A percentile compares a stretch with the other conserved stretches of the same genome.
phyloP scores from a whole-genome alignment of 2,888 invertebrate species.

The Rhopalosiphum nymphaeae region DNA sequence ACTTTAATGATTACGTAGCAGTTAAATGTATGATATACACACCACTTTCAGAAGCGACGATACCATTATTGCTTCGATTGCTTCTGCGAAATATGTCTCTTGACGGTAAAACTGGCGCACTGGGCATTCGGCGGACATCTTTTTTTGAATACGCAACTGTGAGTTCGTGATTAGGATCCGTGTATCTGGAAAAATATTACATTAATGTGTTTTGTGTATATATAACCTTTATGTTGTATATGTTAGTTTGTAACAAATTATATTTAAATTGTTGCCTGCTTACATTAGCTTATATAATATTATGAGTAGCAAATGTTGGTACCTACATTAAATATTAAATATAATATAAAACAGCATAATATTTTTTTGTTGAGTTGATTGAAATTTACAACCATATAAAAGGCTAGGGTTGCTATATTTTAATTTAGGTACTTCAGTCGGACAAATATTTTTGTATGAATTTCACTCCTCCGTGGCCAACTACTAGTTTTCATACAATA shows the following conservation, averaged over 20 bases:
- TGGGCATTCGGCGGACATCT: constrained; percentile 68
- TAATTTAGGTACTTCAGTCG: background rate
- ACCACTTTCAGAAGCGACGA: constrained; percentile 78
- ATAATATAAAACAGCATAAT: background rate
- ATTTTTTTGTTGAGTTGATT: background rate
- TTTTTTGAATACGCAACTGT: constrained; percentile 38
- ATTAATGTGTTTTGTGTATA: background rate
- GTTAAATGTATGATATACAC: constrained; percentile 39
- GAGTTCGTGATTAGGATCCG: constrained; percentile 33
- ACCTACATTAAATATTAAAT: background rate
- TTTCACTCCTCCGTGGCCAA: background rate
- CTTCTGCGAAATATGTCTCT: constrained; percentile 77
- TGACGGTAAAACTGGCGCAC: constrained; percentile 70
- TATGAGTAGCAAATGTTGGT: background rate
- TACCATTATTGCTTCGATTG: constrained; percentile 75
- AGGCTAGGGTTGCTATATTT: background rate
- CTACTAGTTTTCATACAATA: background rate
- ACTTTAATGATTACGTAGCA: background rate
- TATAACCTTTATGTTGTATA: background rate
- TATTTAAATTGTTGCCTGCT: background rate
- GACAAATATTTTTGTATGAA: background rate
- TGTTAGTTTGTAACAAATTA: background rate
- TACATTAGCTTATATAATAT: background rate
- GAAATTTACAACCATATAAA: background rate
- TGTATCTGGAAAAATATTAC: constrained; percentile 23